A percentile compares a stretch with the other conserved stretches of the same genome.
phyloP scores from a whole-genome alignment of 2,888 invertebrate genomes.

The Rhorus exstirpatorius region DNA sequence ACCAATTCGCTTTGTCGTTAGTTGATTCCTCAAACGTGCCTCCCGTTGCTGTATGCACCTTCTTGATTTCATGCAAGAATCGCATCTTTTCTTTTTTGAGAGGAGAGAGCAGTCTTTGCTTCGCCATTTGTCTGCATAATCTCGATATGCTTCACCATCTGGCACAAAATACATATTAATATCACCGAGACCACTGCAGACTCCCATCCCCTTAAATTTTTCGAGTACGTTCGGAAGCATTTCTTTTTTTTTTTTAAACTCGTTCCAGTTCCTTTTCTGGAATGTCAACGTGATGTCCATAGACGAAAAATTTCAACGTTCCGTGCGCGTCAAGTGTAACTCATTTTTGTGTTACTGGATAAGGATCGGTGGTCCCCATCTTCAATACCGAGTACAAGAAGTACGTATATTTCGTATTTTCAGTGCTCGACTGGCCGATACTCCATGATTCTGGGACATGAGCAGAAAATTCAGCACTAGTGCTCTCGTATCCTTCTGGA shows the following conservation, averaged over 20 bases:
- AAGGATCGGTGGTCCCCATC: background rate
- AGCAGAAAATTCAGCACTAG: background rate
- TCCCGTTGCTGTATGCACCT: background rate
- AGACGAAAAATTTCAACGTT: constrained; percentile 22
- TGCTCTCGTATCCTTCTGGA: constrained; percentile 11
- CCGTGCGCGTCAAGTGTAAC: constrained; percentile 14
- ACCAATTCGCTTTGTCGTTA: background rate
- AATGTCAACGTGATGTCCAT: constrained; percentile 7
- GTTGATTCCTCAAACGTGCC: constrained; percentile 14
- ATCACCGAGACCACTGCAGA: constrained; percentile 36
- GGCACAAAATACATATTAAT: constrained; percentile 12
- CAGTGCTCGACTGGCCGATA: background rate
- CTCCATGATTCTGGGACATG: background rate
- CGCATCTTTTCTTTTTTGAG: constrained; percentile 31
- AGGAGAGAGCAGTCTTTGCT: constrained; percentile 31
- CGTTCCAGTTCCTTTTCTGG: background rate
- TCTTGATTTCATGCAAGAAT: background rate
- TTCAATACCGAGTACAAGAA: constrained; percentile 18
- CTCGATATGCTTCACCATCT: constrained; percentile 26
- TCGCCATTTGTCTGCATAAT: constrained; percentile 32
- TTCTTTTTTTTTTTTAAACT: background rate
- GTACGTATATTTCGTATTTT: background rate
- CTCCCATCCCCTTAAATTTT: background rate
- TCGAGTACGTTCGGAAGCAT: background rate
- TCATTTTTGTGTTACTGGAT: background rate